These are phyloP conservation scores for Alauda arvensis DNA, from an alignment of 2,797 vertebrate genomes.

Conservation along the genomic window DNA sequence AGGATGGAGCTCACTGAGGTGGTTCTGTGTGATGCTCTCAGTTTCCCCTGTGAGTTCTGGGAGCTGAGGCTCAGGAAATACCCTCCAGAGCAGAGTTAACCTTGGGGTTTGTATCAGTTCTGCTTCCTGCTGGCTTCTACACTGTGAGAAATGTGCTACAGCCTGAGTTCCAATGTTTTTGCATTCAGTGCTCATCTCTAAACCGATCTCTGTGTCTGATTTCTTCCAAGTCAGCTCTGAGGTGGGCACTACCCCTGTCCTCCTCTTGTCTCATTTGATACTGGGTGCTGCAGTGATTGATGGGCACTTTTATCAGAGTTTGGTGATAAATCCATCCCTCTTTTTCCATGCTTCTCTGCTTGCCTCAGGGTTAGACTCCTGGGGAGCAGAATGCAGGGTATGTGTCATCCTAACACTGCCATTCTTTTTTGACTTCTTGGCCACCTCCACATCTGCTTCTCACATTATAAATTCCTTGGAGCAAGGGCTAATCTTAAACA, in stretches of 20 bases:
- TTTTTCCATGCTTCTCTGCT: not conserved
- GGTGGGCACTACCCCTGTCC: not conserved
- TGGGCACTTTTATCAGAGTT: not conserved
- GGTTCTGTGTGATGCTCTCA: not conserved
- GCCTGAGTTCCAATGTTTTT: rapidly evolving
- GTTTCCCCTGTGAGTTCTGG: not conserved
- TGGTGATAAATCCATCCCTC: not conserved
- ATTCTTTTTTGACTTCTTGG: not conserved
- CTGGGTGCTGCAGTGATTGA: rapidly evolving
- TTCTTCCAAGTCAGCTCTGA: not conserved
- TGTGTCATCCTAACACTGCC: not conserved
- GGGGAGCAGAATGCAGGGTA: not conserved
- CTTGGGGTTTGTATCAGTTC: not conserved
- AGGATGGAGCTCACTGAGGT: not conserved
- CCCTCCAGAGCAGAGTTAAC: not conserved
- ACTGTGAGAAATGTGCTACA: not conserved
- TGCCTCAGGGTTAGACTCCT: not conserved
- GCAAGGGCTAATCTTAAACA: not conserved
- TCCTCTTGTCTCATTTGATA: not conserved
- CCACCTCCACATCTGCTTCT: not conserved
- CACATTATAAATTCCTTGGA: not conserved
- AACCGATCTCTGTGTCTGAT: not conserved
- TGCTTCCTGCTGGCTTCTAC: not conserved
- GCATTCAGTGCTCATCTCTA: not conserved
- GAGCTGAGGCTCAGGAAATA: not conserved